Evolutionary conservation across 1,140 invertebrate genomes (phyloP), one percentile per base, ranked within the genome.

Genomic region (Lepidostoma basale): DNA sequence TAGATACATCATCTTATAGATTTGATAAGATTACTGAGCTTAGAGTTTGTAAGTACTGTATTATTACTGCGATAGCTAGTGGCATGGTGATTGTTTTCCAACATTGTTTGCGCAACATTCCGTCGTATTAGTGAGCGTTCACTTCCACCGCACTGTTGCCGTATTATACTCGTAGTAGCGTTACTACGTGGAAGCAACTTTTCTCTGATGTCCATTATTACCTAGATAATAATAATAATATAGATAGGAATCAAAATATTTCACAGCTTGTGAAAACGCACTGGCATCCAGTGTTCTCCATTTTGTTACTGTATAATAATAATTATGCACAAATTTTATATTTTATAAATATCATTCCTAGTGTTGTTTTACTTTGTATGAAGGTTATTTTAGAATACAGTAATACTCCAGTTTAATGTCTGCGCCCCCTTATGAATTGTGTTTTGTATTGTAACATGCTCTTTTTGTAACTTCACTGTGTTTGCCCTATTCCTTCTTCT

Each of bases 201-300:
- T 54, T 54, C 28, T 54, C 49, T 16, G 0, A 30, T 30, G 49
- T 54, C 49, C 49, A 54, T 30, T 54, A n/a, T n/a, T n/a, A n/a
- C n/a, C 49, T 63, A 63, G 60, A 63, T 25, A 54, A 54, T 54
- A 54, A 30, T 28, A 54, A 12, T 12, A 36, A 36, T 9, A 36
- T 54, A 54, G 49, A 54, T 54, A 54, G 49, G 49, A 54, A 68
- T 62, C 30, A 58, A 68, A 45, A 68, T 69, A 69, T 63, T 52
- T 70, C 68, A 70, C 68, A 36, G 62, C 64, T 70, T 70, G 62
- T 70, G 68, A 70, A 64, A 59, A 44, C 28, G 64, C 60, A 47
- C 60, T 63, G 60, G 60, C 44, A 62, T 44, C 59, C 42, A 63
- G 42, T 47, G 60, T 49, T 45, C 40, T 33, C 22, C n/a, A 44